phyloP scores from a whole-genome alignment of 1,140 invertebrate species.

The Heliothis subflexa region DNA sequence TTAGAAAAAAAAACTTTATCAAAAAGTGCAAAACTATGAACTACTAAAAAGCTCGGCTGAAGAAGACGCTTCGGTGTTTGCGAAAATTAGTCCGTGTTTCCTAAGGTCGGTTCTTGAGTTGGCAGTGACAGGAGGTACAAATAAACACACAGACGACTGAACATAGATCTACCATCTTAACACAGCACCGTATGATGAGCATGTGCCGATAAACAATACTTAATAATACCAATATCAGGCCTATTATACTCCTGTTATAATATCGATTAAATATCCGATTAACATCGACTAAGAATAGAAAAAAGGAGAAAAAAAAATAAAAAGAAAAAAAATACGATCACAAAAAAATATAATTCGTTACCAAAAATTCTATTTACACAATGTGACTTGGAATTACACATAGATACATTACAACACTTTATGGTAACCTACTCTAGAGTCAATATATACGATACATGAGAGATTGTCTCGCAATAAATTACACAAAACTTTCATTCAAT shows the following conservation, averaged over 20 bases:
- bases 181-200: slow-evolving; percentile 35
- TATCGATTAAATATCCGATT: slow-evolving; percentile 28
- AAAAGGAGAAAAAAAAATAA: slow-evolving; percentile 54
- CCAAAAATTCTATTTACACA: slow-evolving; percentile 69
- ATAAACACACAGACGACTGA: neutral
- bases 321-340: slow-evolving; percentile 64
- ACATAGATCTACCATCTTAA: slow-evolving; percentile 24
- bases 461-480: slow-evolving; percentile 54
- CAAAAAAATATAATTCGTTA: slow-evolving; percentile 76
- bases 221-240: slow-evolving; percentile 24
- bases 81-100: neutral
- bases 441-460: slow-evolving; percentile 47
- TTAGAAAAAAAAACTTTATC: slow-evolving; percentile 44
- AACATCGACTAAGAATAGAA: slow-evolving; percentile 44
- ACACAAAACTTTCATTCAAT: slow-evolving; percentile 44
- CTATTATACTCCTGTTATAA: slow-evolving; percentile 32
- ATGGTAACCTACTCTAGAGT: slow-evolving; percentile 68
- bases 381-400: slow-evolving; percentile 67
- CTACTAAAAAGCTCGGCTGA: neutral
- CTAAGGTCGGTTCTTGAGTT: neutral
- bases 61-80: neutral
- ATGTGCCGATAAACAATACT: slow-evolving; percentile 8
- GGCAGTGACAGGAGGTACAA: slow-evolving; percentile 19
- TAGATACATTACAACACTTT: slow-evolving; percentile 55
- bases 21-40: slow-evolving; percentile 30